Evolutionary conservation across 2,888 invertebrate species (phyloP).

Genomic region (Listrodromus nycthemerus): DNA sequence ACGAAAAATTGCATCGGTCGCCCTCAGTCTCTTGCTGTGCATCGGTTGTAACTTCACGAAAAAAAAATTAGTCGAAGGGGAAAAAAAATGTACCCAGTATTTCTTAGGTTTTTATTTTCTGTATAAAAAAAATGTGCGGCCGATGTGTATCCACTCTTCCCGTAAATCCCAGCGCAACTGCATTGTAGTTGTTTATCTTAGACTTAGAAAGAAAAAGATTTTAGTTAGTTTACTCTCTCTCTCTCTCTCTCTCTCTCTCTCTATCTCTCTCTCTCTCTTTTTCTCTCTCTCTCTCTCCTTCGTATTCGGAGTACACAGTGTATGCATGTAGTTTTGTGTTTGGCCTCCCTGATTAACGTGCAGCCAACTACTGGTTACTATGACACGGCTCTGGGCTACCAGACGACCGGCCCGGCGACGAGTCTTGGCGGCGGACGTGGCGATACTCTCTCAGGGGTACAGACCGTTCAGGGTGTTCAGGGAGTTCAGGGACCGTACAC

Average conservation of each 20-base stretch:
- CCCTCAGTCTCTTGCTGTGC: not conserved
- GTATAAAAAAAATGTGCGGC: not conserved
- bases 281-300: conserved; percentile 61
- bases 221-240: conserved; percentile 63
- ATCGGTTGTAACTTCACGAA: conserved; percentile 7
- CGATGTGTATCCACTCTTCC: conserved; percentile 22
- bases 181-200: conserved; percentile 31
- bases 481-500: conserved; percentile 87
- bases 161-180: conserved; percentile 20
- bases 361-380: conserved; percentile 88
- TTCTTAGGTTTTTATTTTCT: not conserved
- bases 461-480: conserved; percentile 82
- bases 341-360: conserved; percentile 84
- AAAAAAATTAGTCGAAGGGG: conserved; percentile 1
- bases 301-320: conserved; percentile 84
- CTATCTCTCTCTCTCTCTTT: conserved; percentile 52
- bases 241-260: conserved; percentile 72
- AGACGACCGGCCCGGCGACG: conserved; percentile 87
- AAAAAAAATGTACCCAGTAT: not conserved
- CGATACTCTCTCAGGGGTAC: conserved; percentile 88
- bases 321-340: conserved; percentile 84
- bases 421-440: conserved; percentile 89
- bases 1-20: conserved; percentile 13
- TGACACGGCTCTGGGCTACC: conserved; percentile 89
- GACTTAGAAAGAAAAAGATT: conserved; percentile 49